Percentiles rank a stretch among this genome's conserved stretches.
Evolutionary conservation across 1,140 invertebrate species (phyloP).

Genomic region (Lysiphlebus fabarum): DNA sequence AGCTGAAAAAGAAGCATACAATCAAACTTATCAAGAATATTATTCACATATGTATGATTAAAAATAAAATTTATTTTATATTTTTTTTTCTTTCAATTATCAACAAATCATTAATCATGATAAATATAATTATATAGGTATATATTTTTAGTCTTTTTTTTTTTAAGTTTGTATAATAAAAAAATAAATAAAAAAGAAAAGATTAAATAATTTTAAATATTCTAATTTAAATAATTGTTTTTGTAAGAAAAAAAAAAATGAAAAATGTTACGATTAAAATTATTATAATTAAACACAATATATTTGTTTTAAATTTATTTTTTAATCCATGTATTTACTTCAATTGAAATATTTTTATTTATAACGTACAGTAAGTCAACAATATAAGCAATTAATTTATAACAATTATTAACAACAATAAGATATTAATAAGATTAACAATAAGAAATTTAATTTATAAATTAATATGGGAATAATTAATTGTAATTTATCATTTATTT

Average conservation of each 20-base stretch:
- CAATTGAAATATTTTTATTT: conserved; percentile 3
- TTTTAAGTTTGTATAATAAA: too few species aligned
- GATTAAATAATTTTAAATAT: conserved; percentile 3
- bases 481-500: conserved; percentile 30
- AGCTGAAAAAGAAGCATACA: conserved; percentile 90
- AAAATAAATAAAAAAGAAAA: not conserved
- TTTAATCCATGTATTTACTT: not conserved
- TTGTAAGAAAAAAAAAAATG: too few species aligned
- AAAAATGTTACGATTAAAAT: too few species aligned
- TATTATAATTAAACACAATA: too few species aligned
- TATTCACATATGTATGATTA: conserved; percentile 80
- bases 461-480: too few species aligned
- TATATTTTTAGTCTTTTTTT: conserved; percentile 27
- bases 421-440: conserved; percentile 46
- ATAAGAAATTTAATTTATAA: conserved; percentile 4
- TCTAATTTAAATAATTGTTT: too few species aligned
- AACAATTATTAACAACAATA: conserved; percentile 37
- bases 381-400: conserved; percentile 39
- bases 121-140: conserved; percentile 32
- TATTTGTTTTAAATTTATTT: too few species aligned
- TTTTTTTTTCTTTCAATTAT: conserved; percentile 27
- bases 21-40: conserved; percentile 89
- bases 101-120: conserved; percentile 36
- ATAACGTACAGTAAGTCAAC: conserved; percentile 37
- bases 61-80: conserved; percentile 20